Percentiles rank a stretch among this genome's conserved stretches.
These are phyloP conservation scores for Tyto alba DNA, from an alignment of 2,113 vertebrate species.

Conservation along the genomic window DNA sequence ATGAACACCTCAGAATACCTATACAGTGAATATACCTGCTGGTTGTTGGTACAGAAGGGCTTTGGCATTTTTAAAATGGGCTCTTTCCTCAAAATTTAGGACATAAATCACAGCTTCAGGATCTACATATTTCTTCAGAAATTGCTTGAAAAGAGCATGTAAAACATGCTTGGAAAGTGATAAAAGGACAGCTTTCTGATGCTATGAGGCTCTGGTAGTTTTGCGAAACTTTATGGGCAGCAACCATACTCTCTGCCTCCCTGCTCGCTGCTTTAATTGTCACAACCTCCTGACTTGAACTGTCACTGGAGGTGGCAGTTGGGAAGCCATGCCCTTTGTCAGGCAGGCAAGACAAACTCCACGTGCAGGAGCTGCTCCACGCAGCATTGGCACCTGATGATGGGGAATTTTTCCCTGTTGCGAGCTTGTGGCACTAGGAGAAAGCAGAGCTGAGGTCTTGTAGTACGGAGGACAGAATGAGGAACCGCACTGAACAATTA, in stretches of 20 bases:
- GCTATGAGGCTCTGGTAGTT: neutral
- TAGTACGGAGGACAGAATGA: neutral
- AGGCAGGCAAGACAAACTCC: no score
- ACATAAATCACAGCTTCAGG: neutral
- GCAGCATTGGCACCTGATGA: neutral
- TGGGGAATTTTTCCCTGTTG: accelerated
- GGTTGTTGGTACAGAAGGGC: neutral
- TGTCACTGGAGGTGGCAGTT: neutral
- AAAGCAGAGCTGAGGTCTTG: neutral
- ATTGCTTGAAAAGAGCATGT: neutral
- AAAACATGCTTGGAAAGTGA: neutral
- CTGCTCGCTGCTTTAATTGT: neutral
- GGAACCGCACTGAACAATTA: neutral
- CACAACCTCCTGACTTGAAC: neutral
- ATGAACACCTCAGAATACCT: neutral
- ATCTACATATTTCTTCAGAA: accelerated
- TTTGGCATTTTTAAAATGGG: neutral
- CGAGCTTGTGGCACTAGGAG: neutral
- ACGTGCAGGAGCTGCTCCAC: neutral
- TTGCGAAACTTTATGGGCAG: neutral
- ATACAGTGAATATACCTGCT: neutral
- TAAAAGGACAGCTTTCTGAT: neutral
- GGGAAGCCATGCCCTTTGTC: neutral
- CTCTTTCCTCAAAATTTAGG: neutral
- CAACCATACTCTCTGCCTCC: neutral